Percentiles rank a stretch among this genome's conserved stretches.
Evolutionary conservation across 2,113 vertebrate genomes (phyloP).

Genomic region (Neodon shergylaensis): DNA sequence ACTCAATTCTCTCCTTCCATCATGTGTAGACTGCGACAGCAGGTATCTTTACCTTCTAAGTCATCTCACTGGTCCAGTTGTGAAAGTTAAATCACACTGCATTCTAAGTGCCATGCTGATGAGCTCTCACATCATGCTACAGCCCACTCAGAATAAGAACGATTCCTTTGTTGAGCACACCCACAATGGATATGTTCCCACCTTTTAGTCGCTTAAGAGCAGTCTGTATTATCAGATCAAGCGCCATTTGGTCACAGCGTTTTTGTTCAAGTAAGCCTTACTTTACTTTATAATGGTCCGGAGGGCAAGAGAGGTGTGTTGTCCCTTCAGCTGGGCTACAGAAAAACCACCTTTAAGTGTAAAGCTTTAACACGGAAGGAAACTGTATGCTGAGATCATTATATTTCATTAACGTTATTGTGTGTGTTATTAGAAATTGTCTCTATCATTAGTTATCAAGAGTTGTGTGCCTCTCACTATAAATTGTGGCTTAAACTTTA

Average conservation of each 20-base stretch:
- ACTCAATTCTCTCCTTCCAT: background rate
- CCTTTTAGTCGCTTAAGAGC: background rate
- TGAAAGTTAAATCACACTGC: background rate
- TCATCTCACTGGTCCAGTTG: background rate
- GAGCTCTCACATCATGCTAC: background rate
- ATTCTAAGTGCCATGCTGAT: background rate
- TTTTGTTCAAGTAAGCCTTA: background rate
- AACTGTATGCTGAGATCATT: background rate
- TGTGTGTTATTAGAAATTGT: background rate
- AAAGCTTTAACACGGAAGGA: background rate
- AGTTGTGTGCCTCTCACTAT: background rate
- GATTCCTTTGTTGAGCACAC: too few species aligned
- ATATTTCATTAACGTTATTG: background rate
- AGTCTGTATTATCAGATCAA: background rate
- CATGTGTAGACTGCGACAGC: background rate
- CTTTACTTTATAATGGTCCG: background rate
- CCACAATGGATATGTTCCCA: background rate
- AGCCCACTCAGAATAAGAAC: background rate
- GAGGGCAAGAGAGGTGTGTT: background rate
- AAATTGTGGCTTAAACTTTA: background rate
- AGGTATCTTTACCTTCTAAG: too few species aligned
- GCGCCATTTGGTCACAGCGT: background rate
- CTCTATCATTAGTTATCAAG: background rate
- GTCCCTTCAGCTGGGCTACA: background rate
- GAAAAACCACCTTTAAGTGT: background rate